Evolutionary conservation across 2,888 invertebrate species (phyloP).

Genomic region (Ennomos quercinarius): DNA sequence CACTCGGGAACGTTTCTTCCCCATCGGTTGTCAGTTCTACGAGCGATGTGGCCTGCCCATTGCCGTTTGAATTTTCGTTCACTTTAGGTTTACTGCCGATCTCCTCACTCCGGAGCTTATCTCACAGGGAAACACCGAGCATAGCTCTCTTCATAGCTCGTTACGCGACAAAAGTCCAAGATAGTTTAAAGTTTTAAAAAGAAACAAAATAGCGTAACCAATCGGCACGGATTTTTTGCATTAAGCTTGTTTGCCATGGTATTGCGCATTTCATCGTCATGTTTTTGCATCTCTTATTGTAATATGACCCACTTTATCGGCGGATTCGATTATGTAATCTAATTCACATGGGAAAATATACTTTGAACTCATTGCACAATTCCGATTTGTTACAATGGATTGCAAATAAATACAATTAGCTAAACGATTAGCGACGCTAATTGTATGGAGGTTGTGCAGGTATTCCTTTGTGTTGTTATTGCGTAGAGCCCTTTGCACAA

Average conservation of each 20-base stretch:
- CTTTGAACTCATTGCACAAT: conserved; percentile 33
- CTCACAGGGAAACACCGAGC: too few species aligned
- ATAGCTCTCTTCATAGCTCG: too few species aligned
- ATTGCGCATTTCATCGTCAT: conserved; percentile 4
- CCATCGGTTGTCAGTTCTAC: too few species aligned
- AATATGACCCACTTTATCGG: conserved; percentile 11
- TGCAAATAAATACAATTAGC: conserved; percentile 18
- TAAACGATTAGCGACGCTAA: conserved; percentile 16
- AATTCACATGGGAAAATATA: conserved; percentile 38
- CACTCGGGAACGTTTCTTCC: too few species aligned
- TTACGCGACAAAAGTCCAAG: too few species aligned
- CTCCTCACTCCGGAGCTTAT: too few species aligned
- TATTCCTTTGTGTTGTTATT: conserved; percentile 16
- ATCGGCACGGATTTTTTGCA: not conserved
- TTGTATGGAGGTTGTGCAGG: conserved; percentile 6
- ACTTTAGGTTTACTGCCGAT: too few species aligned
- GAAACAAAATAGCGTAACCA: too few species aligned
- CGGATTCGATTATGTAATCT: conserved; percentile 27
- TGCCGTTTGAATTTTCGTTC: too few species aligned
- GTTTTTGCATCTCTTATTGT: conserved; percentile 32
- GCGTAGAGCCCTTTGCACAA: conserved; percentile 6
- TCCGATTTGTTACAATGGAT: conserved; percentile 27
- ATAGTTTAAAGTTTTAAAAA: too few species aligned
- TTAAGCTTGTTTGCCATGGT: not conserved
- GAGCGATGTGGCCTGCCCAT: too few species aligned